Base-by-base conservation (phyloP, 2,113 vertebrate species). In the Anolis sagrei region DNA sequence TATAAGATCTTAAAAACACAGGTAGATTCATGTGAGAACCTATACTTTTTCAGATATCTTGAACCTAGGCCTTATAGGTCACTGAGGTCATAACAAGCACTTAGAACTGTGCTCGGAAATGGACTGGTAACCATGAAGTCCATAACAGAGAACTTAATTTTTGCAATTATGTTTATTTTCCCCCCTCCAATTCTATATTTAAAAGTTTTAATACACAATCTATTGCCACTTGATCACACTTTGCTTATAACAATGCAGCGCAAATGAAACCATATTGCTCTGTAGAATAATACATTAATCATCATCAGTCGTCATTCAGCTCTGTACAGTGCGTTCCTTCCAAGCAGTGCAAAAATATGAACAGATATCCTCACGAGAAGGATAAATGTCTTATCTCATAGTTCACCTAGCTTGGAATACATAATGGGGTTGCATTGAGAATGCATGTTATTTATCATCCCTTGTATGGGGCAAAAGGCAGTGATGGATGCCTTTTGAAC, bases 201-300 rank as follows among this genome's bases (percentile, higher is more conserved):
- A 94, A 82, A 76, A 81, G 18, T 90, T n/a, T 29, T 29, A 36
- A 68, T 32, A 76, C n/a, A 77, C 77, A 87, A 66, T 83, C 84
- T 89, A 69, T 88, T 88, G 86, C 93, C 87, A 87, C 92, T 92
- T 94, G 84, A 89, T 90, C 91, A 91, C 92, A 81, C 94, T 93
- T 92, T 90, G 27, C 88, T 93, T 85, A 92, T 92, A 93, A 95
- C 93, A 92, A 88, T 94, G 92, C 85, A 49, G 76, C 73, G 78
- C 90, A 90, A 91, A 93, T 91, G 94, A 95, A 89, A 84, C 90
- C 88, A 77, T 90, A 86, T 88, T 88, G 93, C 94, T 94, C 58
- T 48, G 89, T 69, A 91, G 93, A 95, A 92, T 95, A 88, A 90
- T 86, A 51, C 94, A 96, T 96, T 96, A 95, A 96, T 96, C 94